Conservation (phyloP, 2,888 invertebrate species). For the Xanthia icteritia region DNA sequence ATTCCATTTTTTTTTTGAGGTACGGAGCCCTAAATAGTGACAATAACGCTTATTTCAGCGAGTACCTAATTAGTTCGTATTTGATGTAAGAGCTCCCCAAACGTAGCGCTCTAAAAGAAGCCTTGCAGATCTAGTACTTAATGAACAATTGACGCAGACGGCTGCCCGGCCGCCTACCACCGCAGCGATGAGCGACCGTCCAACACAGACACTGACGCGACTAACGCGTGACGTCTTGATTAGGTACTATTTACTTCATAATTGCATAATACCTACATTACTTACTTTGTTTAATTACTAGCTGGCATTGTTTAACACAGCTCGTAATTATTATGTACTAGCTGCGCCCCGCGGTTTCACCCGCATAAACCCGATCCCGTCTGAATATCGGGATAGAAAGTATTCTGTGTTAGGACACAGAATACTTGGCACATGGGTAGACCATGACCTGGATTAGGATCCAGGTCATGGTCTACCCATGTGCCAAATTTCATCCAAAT, state of each 20-base stretch:
- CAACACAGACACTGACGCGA: background rate
- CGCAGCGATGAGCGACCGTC: background rate
- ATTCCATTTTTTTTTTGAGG: no score
- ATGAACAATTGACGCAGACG: slow-evolving; percentile 13
- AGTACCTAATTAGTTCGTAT: slow-evolving; percentile 1
- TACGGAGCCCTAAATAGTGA: background rate
- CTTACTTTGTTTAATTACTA: slow-evolving; percentile 1
- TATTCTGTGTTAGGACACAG: no score
- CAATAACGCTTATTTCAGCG: background rate
- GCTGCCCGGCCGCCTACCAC: background rate
- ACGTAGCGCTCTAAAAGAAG: slow-evolving; percentile 19
- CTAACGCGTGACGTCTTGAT: background rate
- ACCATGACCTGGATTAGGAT: no score
- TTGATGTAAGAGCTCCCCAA: slow-evolving; percentile 17
- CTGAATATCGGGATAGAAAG: no score
- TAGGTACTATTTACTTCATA: background rate
- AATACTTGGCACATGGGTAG: no score
- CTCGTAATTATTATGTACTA: background rate
- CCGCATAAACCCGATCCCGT: no score
- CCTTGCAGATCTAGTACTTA: no score
- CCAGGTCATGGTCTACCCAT: no score
- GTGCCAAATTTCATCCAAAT: no score
- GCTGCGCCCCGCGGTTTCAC: no score
- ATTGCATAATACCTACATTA: background rate
- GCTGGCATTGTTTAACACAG: slow-evolving; percentile 9